These are phyloP conservation scores for Rhea americana DNA, from an alignment of 2,113 vertebrate genomes.

Conservation along the genomic window DNA sequence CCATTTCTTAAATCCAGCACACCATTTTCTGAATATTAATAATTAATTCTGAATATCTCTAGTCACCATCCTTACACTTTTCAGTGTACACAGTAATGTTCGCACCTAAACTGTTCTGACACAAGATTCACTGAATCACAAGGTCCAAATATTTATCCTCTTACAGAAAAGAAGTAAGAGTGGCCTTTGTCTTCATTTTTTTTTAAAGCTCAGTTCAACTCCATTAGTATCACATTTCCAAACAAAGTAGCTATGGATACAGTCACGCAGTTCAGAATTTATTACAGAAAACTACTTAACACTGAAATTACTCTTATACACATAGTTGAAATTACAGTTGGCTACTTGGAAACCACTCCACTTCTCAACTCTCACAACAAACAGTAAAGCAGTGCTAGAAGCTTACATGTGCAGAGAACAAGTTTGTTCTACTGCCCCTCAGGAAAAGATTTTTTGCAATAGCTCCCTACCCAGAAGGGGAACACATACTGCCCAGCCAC, in stretches of 20 bases:
- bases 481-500: background rate
- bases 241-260: background rate
- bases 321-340: background rate
- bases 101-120: background rate
- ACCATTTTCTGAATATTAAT: background rate
- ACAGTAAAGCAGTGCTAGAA: background rate
- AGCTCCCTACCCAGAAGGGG: background rate
- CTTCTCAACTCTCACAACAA: background rate
- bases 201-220: background rate
- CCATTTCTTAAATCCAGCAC: background rate
- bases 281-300: background rate
- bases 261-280: background rate
- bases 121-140: background rate
- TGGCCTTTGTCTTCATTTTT: background rate
- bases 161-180: background rate
- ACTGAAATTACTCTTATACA: background rate
- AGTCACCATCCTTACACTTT: rapidly evolving
- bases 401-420: background rate
- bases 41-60: too few relatives aligned
- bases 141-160: background rate
- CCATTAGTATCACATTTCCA: background rate
- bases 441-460: background rate
- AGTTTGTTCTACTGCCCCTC: background rate
- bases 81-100: background rate
- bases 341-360: background rate